These are phyloP conservation scores for Nibea albiflora DNA, from an alignment of 2,113 vertebrate genomes.

Conservation along the genomic window DNA sequence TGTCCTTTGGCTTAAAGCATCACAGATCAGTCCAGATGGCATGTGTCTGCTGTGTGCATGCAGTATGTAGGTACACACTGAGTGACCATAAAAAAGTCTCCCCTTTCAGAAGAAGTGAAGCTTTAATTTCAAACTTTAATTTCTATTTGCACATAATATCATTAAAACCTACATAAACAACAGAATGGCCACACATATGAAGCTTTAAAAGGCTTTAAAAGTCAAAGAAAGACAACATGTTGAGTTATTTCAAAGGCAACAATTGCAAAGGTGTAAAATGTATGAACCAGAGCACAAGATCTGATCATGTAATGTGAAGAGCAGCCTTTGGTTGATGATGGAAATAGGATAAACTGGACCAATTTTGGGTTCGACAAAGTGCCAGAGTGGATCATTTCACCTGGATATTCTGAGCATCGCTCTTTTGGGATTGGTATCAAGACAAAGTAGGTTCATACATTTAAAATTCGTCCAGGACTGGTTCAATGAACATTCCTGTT, in stretches of 20 bases:
- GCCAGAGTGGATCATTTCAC: background rate
- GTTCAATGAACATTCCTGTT: background rate
- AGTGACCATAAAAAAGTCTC: too few relatives aligned
- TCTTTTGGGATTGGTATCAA: background rate
- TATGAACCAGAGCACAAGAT: background rate
- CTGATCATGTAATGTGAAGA: background rate
- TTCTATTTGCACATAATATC: background rate
- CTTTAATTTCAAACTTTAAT: background rate
- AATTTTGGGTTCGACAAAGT: background rate
- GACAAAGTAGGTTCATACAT: background rate
- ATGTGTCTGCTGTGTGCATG: background rate
- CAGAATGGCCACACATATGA: background rate
- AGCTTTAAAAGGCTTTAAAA: background rate
- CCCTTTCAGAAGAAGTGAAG: background rate
- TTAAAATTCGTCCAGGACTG: background rate
- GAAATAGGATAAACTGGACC: background rate
- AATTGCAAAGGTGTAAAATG: background rate
- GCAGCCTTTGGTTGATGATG: slow-evolving; percentile 16
- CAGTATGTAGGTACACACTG: too few relatives aligned
- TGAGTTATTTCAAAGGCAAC: slow-evolving; percentile 24
- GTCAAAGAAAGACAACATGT: background rate
- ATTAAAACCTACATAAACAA: slow-evolving; percentile 1
- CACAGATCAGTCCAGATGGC: background rate
- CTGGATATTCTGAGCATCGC: background rate
- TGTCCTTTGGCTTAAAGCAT: background rate